Percentiles rank a stretch among this genome's conserved stretches.
Conservation (phyloP, 2,888 invertebrate genomes). For the Danaus chrysippus region DNA sequence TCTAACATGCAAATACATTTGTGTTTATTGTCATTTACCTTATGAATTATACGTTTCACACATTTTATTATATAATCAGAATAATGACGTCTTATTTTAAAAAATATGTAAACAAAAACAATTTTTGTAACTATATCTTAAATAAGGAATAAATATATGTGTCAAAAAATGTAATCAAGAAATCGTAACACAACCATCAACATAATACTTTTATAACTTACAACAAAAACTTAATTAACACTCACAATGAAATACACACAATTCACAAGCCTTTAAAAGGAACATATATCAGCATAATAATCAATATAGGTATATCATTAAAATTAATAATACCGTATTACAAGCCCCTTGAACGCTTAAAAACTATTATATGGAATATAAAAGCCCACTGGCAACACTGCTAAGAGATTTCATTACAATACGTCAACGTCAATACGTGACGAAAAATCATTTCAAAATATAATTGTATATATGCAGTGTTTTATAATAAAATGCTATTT, state of each 20-base stretch:
- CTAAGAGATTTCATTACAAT: constrained; percentile 1
- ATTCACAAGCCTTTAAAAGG: constrained; percentile 5
- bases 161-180: neutral
- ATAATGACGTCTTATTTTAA: too few species aligned
- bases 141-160: too few species aligned
- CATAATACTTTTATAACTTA: neutral
- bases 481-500: constrained; percentile 12
- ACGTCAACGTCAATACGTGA: neutral
- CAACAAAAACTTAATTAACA: constrained; percentile 2
- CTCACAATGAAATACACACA: neutral
- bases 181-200: constrained; percentile 1
- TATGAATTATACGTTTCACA: too few species aligned
- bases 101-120: too few species aligned
- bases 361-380: neutral
- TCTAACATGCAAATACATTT: constrained; percentile 3
- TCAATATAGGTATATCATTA: neutral
- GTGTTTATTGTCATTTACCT: constrained; percentile 1
- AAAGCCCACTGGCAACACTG: neutral
- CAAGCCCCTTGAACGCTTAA: neutral
- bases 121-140: too few species aligned
- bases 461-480: constrained; percentile 1
- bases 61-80: neutral
- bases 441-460: neutral
- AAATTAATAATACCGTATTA: neutral
- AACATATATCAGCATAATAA: too few species aligned